These are phyloP conservation scores for Thamnophis elegans DNA, from an alignment of 2,797 vertebrate species.

Conservation along the genomic window DNA sequence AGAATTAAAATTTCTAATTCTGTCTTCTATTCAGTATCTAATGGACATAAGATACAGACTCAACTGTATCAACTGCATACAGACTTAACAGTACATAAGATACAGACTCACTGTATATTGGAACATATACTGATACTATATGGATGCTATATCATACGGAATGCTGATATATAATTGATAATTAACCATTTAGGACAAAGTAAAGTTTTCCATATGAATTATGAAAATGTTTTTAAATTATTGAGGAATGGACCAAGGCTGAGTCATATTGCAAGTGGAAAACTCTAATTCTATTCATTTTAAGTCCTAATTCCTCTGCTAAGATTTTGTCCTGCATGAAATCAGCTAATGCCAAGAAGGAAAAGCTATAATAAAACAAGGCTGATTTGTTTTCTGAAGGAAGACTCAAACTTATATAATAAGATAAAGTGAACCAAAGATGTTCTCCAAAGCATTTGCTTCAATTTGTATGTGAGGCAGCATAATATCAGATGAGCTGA, in stretches of 20 bases:
- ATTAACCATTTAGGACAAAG: neutral
- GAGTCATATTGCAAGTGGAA: neutral
- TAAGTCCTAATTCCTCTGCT: neutral
- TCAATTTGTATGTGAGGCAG: neutral
- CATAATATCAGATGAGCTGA: neutral
- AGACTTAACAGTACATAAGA: neutral
- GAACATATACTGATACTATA: neutral
- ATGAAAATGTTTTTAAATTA: neutral
- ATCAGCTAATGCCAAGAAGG: neutral
- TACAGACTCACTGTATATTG: neutral
- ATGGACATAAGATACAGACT: neutral
- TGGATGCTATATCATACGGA: neutral
- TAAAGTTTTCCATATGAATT: neutral
- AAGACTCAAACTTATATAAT: neutral
- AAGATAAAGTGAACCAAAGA: neutral
- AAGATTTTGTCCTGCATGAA: neutral
- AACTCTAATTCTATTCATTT: neutral
- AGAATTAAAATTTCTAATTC: neutral
- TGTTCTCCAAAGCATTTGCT: neutral
- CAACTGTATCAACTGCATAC: too few species aligned
- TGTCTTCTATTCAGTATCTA: neutral
- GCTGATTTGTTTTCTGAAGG: neutral
- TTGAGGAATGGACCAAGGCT: neutral
- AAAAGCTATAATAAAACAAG: neutral
- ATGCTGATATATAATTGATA: neutral